Conservation (phyloP, 2,888 invertebrate species). For the Lasiommata megera region DNA sequence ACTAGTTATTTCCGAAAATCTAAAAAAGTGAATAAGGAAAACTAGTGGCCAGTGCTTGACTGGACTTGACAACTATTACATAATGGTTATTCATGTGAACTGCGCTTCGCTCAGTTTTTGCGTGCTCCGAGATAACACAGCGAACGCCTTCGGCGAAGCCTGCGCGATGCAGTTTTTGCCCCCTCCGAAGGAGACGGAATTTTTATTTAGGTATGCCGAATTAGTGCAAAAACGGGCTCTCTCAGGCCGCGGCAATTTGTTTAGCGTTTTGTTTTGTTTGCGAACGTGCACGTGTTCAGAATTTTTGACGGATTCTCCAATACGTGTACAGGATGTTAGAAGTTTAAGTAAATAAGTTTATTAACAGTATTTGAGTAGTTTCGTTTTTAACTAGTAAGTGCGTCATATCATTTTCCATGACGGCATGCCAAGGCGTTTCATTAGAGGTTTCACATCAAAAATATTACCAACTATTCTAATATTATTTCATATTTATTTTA, state of each 20-base stretch:
- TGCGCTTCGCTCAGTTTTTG: slow-evolving; percentile 48
- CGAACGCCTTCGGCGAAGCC: slow-evolving; percentile 56
- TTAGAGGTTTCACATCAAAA: too few relatives aligned
- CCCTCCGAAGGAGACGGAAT: slow-evolving; percentile 72
- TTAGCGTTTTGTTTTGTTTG: slow-evolving; percentile 78
- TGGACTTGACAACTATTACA: neutral
- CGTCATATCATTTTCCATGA: too few relatives aligned
- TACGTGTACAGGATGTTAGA: slow-evolving; percentile 48
- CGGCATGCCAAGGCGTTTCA: too few relatives aligned
- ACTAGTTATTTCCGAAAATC: too few relatives aligned
- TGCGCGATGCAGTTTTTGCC: slow-evolving; percentile 54
- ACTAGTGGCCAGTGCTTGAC: neutral
- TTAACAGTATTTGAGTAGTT: too few relatives aligned
- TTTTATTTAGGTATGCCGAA: slow-evolving; percentile 82
- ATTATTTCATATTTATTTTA: too few relatives aligned
- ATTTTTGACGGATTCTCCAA: slow-evolving; percentile 55
- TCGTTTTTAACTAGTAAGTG: too few relatives aligned
- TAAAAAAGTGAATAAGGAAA: neutral
- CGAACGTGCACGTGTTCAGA: slow-evolving; percentile 54
- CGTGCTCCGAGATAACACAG: slow-evolving; percentile 41
- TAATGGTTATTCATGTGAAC: slow-evolving; percentile 35
- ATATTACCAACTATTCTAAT: too few relatives aligned
- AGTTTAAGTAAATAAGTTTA: too few relatives aligned
- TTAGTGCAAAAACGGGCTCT: slow-evolving; percentile 75
- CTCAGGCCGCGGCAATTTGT: slow-evolving; percentile 72